phyloP scores from a whole-genome alignment of 2,113 vertebrate species.

The Leptodactylus fuscus region DNA sequence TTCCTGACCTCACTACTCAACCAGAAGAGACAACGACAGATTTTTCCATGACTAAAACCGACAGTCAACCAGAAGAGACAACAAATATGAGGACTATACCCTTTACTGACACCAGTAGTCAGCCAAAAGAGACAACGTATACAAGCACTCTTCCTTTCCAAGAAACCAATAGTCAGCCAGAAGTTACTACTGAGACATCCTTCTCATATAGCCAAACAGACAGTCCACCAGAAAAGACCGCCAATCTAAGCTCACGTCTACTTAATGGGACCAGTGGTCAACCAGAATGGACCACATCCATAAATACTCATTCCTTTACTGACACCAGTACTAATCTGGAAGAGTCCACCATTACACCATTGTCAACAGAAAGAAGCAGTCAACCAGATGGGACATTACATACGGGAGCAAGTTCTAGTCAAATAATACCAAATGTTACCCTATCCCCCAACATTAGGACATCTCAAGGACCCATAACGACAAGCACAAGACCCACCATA shows the following conservation, averaged over 20 bases:
- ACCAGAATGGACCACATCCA: background rate
- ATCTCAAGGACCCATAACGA: background rate
- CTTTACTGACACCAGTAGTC: background rate
- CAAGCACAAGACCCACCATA: no score
- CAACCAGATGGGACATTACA: background rate
- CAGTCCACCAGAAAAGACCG: background rate
- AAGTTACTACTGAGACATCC: background rate
- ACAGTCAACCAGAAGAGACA: background rate
- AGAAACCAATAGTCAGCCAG: background rate
- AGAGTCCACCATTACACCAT: background rate
- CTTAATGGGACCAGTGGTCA: background rate
- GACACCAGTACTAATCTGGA: background rate
- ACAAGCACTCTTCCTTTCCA: background rate
- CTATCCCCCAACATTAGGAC: no score
- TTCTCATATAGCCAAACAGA: background rate
- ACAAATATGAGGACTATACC: background rate
- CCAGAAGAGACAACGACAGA: background rate
- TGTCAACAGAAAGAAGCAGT: background rate
- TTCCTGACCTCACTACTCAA: background rate
- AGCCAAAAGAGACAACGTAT: background rate
- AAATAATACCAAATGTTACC: background rate
- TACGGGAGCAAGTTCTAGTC: background rate
- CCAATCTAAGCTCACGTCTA: background rate
- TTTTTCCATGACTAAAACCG: background rate
- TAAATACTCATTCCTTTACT: background rate